These are phyloP conservation scores for Tetragonula carbonaria DNA, from an alignment of 2,888 invertebrate genomes.

Conservation along the genomic window DNA sequence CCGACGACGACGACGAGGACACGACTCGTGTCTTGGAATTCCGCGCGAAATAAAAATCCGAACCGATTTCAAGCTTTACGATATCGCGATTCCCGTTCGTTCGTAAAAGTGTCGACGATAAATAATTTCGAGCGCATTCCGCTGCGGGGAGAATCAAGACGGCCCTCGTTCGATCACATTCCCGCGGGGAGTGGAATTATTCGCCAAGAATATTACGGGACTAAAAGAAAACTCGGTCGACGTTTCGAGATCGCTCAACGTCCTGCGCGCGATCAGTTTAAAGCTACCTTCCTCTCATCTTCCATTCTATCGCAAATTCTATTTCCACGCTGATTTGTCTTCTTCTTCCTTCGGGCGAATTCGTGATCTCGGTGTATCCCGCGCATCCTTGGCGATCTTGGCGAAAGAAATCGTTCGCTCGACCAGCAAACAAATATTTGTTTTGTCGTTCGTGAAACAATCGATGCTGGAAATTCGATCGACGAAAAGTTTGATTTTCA, in stretches of 20 bases:
- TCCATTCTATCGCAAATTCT: constrained; percentile 30
- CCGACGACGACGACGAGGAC: neutral
- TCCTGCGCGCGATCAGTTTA: constrained; percentile 16
- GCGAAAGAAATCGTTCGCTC: constrained; percentile 3
- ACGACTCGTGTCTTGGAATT: constrained; percentile 10
- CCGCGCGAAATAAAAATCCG: constrained; percentile 10
- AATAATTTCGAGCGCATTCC: neutral
- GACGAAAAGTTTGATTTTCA: constrained; percentile 21
- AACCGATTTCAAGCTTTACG: constrained; percentile 12
- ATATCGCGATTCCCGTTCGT: neutral
- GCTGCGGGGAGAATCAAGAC: neutral
- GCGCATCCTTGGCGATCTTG: neutral
- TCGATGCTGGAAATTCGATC: constrained; percentile 16
- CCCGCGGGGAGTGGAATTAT: neutral
- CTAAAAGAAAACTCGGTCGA: constrained; percentile 3
- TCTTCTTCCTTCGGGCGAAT: constrained; percentile 30
- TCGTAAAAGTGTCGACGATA: neutral
- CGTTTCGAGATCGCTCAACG: constrained; percentile 16
- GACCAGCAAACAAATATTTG: constrained; percentile 45
- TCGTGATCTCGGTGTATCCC: neutral
- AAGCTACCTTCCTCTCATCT: constrained; percentile 13
- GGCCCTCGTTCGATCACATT: neutral
- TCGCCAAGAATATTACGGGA: neutral
- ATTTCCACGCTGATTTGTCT: constrained; percentile 42
- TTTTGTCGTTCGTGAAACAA: constrained; percentile 39